A percentile compares a stretch with the other conserved stretches of the same genome.
phyloP scores from a whole-genome alignment of 2,113 vertebrate genomes.

The Furnarius figulus region DNA sequence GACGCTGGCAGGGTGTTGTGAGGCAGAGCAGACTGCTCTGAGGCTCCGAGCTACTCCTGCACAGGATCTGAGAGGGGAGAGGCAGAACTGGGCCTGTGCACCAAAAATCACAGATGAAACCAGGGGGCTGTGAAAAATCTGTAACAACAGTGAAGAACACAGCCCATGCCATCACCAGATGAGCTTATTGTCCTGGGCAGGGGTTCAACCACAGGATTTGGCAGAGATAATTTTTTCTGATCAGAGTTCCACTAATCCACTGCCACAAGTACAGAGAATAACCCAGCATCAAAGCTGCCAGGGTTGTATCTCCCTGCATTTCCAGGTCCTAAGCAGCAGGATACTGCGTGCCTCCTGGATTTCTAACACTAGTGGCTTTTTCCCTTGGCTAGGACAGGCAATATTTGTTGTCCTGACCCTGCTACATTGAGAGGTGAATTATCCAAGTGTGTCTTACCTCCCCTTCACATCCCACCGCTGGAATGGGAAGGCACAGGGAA shows the following conservation, averaged over 20 bases:
- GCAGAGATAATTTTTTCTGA: conserved; percentile 6
- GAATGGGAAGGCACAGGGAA: background rate
- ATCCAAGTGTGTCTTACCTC: background rate
- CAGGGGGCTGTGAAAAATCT: conserved; percentile 18
- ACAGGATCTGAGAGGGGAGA: background rate
- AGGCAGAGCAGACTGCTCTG: background rate
- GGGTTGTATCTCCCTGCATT: background rate
- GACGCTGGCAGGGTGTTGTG: background rate
- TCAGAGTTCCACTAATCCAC: background rate
- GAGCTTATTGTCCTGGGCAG: conserved; percentile 20
- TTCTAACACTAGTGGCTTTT: background rate
- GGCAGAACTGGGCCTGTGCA: background rate
- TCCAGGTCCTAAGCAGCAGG: background rate
- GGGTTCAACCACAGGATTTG: background rate
- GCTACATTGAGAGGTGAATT: background rate
- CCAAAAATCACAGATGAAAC: conserved; percentile 7
- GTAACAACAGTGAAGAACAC: conserved; percentile 6
- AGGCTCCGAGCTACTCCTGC: background rate
- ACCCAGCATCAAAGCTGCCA: background rate
- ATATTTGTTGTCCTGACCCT: background rate
- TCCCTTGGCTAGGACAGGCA: background rate
- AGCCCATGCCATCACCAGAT: background rate
- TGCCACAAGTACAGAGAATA: background rate
- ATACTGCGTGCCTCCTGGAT: background rate
- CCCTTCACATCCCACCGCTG: background rate